Evolutionary conservation across 64 coral and sea anemone species (phyloP).

Genomic region (Montipora cactus): DNA sequence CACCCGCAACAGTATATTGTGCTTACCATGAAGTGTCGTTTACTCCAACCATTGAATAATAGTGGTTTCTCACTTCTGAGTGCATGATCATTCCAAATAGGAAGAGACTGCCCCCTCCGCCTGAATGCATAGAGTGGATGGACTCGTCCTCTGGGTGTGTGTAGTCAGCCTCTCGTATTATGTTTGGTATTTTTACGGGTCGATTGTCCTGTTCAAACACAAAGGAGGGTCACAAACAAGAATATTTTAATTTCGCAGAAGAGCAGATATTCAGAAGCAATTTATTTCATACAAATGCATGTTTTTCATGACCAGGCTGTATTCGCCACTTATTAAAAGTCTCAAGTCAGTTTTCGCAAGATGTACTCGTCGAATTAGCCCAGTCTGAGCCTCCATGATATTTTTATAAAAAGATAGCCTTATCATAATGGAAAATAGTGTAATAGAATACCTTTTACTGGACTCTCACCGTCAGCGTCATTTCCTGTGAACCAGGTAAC

Average conservation of each 20-base stretch:
- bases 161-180: conserved; percentile 1
- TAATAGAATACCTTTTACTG: background rate
- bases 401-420: too few relatives aligned
- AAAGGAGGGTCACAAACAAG: background rate
- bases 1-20: background rate
- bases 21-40: background rate
- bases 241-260: too few relatives aligned
- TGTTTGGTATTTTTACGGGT: background rate
- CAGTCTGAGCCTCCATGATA: too few relatives aligned
- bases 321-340: too few relatives aligned
- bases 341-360: too few relatives aligned
- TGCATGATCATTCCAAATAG: conserved; percentile 35
- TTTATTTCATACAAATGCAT: too few relatives aligned
- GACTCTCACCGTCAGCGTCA: background rate
- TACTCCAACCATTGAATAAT: background rate
- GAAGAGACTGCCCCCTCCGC: background rate
- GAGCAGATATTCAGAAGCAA: too few relatives aligned
- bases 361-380: too few relatives aligned
- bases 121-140: conserved; percentile 17
- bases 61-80: conserved; percentile 15
- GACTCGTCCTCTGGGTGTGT: conserved; percentile 16
- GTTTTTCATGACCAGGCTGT: too few relatives aligned
- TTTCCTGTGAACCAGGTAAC: background rate
- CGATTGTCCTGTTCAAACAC: conserved; percentile 30
- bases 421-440: too few relatives aligned